Base-by-base conservation (phyloP, 35 echinoderm and acorn worm species). In the Stichopus chloronotus region DNA sequence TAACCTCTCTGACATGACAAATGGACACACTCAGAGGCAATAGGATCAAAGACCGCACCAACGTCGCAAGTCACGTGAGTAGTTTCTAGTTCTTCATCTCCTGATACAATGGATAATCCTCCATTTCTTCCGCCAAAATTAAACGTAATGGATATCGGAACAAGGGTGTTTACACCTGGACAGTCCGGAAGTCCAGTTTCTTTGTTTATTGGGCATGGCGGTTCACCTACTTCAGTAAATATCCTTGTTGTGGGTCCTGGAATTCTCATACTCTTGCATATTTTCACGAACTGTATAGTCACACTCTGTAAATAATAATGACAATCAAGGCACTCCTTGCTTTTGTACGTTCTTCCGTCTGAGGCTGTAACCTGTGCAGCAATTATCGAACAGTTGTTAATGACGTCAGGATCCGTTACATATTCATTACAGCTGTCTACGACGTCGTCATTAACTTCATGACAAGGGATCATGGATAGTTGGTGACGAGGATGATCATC, bases 81-180 rank as follows among this genome's bases (percentile, higher is more conserved):
- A 6, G 59, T 71, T 52, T 89, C 61, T 6, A 89, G 8, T 54
- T 25, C 61, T 54, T 89, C 25, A 17, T 72, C 52, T 63, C 60
- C 87, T 71, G 58, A 63, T 5, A 30, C 71, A 5, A 71, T 53
- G 10, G 87, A 71, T 52, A 89, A 20, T 5, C 87, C 24, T 3
- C 87, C 87, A 52, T 59, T n/a, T 23, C 8, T 57, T 59, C 86
- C 57, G 5, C 59, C 87, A 22, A 89, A 89, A 72, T 69, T 61
- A 72, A 89, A 89, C 19, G 65, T 89, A 30, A 89, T 89, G 53
- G 87, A 89, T 65, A 89, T 89, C 7, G 87, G 87, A 53, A 89
- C 87, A 30, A 89, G 87, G n/a, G 25, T 23, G 30, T 7, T 2
- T 55, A 19, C 9, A 59, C 13, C 5, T 17, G 13, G 17, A 17